A percentile compares a stretch with the other conserved stretches of the same genome.
Conservation (phyloP, 2,797 vertebrate genomes). For the Onychomys leucogaster region DNA sequence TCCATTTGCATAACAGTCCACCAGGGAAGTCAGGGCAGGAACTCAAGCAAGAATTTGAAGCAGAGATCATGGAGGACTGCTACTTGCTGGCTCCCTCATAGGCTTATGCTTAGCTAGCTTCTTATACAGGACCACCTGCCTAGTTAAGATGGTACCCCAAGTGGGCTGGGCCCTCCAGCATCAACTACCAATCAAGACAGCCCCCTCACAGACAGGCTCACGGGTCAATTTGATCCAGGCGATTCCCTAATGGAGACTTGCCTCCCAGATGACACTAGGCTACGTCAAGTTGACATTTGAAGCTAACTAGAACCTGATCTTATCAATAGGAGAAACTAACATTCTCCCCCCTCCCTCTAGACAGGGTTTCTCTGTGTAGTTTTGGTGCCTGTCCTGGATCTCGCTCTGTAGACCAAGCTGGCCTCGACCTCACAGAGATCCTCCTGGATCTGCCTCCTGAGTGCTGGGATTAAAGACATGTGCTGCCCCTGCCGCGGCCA, state of each 20-base stretch:
- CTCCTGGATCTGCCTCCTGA: no score
- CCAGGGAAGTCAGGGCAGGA: background rate
- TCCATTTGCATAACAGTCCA: background rate
- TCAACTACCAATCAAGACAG: background rate
- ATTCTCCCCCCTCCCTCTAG: background rate
- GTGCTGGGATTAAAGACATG: no score
- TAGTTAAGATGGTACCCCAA: background rate
- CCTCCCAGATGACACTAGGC: background rate
- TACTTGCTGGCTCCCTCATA: background rate
- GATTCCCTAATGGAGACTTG: background rate
- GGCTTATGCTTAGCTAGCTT: background rate
- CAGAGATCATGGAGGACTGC: background rate
- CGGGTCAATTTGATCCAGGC: background rate
- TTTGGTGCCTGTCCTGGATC: no score
- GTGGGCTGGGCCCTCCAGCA: background rate
- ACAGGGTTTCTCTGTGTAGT: no score
- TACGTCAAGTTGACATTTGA: background rate
- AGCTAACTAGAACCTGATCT: constrained; percentile 21
- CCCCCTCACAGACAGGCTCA: background rate
- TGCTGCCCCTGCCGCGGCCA: no score
- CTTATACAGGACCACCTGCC: background rate
- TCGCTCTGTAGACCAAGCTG: no score
- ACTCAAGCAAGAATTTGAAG: background rate
- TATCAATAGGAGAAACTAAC: constrained; percentile 32
- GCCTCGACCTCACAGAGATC: no score